A percentile compares a stretch with the other conserved stretches of the same genome.
Conservation (phyloP, 1,140 invertebrate genomes). For the Diachasmimorpha longicaudata region DNA sequence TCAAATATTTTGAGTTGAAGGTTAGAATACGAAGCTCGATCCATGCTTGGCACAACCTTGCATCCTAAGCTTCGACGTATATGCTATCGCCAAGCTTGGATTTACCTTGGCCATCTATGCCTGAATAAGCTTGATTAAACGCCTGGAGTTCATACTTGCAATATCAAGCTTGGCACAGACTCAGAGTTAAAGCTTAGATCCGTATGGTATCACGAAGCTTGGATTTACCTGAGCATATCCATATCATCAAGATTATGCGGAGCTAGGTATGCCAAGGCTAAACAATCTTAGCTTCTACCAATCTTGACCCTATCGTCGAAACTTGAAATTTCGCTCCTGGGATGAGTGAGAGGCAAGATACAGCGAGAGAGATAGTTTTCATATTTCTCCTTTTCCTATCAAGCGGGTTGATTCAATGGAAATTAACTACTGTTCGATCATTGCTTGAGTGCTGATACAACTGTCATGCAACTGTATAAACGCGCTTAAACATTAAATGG, state of each 20-base stretch:
- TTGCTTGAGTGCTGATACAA: no score
- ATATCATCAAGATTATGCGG: background rate
- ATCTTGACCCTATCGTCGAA: background rate
- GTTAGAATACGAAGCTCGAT: background rate
- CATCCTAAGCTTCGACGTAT: no score
- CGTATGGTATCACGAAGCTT: background rate
- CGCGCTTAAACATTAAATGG: no score
- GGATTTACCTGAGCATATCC: background rate
- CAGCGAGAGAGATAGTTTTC: no score
- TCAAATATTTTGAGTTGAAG: background rate
- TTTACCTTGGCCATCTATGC: background rate
- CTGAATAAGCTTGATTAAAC: background rate
- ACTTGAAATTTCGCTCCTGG: background rate
- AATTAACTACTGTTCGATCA: no score
- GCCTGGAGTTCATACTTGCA: background rate
- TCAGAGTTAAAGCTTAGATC: background rate
- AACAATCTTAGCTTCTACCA: background rate
- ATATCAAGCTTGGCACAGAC: background rate
- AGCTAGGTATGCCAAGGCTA: background rate
- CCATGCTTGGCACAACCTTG: no score
- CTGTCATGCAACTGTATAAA: no score
- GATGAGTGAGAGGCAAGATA: background rate
- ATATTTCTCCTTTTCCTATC: no score
- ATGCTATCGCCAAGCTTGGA: no score
- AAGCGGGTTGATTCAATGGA: no score